Evolutionary conservation across 2,888 invertebrate genomes (phyloP).

Genomic region (Nomada fabriciana): DNA sequence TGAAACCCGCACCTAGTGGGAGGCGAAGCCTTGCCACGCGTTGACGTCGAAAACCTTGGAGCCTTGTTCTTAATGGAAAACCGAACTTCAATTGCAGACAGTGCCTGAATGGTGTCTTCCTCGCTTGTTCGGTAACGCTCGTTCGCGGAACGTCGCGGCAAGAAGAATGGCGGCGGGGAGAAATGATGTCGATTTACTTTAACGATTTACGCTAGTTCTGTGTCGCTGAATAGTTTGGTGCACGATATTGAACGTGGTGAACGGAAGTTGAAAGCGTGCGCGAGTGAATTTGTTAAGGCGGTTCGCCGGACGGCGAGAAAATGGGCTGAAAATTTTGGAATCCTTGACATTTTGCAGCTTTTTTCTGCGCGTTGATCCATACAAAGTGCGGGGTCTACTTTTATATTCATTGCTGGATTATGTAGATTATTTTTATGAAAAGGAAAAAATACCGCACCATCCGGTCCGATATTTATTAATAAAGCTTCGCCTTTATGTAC

Average conservation of each 20-base stretch:
- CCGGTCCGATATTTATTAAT: constrained; percentile 37
- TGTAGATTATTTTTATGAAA: constrained; percentile 24
- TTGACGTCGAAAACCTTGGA: constrained; percentile 55
- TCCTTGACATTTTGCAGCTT: constrained; percentile 2
- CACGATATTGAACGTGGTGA: too few species aligned
- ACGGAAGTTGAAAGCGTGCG: too few species aligned
- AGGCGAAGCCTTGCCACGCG: constrained; percentile 37
- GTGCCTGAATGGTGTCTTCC: not conserved
- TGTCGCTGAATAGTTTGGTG: too few species aligned
- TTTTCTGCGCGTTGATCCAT: not conserved
- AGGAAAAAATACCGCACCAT: not conserved
- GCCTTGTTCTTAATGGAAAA: constrained; percentile 20
- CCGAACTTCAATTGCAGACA: not conserved
- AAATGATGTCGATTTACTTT: too few species aligned
- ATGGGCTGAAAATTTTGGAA: not conserved
- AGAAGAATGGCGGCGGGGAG: not conserved
- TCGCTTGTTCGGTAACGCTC: too few species aligned
- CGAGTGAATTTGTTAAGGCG: too few species aligned
- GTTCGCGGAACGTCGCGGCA: not conserved
- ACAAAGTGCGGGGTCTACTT: not conserved
- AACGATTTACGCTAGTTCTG: too few species aligned
- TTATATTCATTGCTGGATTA: not conserved
- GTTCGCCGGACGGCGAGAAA: not conserved
- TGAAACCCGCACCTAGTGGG: constrained; percentile 55
- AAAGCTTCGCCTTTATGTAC: constrained; percentile 8